Conservation (phyloP, 2,888 invertebrate species). For the Ornithoptera priamus region DNA sequence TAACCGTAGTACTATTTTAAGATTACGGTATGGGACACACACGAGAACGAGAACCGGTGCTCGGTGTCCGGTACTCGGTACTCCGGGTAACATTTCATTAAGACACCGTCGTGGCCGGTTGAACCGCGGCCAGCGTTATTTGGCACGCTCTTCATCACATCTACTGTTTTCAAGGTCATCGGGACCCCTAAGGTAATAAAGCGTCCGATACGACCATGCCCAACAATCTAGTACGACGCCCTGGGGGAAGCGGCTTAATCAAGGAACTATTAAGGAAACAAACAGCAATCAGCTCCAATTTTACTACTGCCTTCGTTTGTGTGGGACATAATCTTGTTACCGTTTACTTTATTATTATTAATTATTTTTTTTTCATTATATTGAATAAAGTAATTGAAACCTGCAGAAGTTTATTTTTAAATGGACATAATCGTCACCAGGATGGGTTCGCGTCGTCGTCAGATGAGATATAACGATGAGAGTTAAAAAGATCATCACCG, state of each 20-base stretch:
- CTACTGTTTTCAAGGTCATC: slow-evolving; percentile 10
- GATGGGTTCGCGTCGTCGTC: too few species aligned
- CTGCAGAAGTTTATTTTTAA: not conserved
- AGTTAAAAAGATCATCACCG: too few species aligned
- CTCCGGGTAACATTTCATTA: not conserved
- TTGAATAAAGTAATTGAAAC: too few species aligned
- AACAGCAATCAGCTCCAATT: slow-evolving; percentile 15
- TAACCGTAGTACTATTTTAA: slow-evolving; percentile 34
- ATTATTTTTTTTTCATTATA: too few species aligned
- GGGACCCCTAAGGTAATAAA: slow-evolving; percentile 15
- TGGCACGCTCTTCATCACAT: not conserved
- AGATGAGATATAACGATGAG: too few species aligned
- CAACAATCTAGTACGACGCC: slow-evolving; percentile 2
- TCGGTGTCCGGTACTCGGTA: too few species aligned
- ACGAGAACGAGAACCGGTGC: not conserved
- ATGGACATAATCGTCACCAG: not conserved
- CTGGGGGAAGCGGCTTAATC: slow-evolving; percentile 8
- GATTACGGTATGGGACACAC: slow-evolving; percentile 15
- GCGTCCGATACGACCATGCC: not conserved
- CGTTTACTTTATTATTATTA: not conserved
- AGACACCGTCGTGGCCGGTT: not conserved
- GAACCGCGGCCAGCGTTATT: not conserved
- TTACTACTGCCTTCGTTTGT: not conserved
- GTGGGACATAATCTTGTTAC: not conserved
- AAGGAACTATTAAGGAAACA: slow-evolving; percentile 14